Evolutionary conservation across 2,888 invertebrate species (phyloP).

Genomic region (Drosophila trichaetosa): DNA sequence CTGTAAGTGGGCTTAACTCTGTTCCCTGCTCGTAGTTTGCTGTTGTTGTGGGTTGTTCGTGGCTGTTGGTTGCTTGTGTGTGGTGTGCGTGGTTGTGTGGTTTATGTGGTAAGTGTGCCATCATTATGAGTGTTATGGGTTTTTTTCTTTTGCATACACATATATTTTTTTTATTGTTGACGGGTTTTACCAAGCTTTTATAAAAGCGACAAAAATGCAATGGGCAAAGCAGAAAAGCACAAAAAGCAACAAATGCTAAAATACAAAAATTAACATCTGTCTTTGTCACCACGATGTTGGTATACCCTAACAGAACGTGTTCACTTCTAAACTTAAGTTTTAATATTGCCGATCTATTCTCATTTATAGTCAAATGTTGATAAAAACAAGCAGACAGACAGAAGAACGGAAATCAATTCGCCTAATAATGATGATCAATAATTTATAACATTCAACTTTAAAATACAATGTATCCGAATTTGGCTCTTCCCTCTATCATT

Average conservation of each 20-base stretch:
- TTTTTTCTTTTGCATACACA: constrained; percentile 33
- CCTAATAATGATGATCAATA: not conserved
- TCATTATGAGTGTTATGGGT: constrained; percentile 68
- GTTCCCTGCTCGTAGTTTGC: constrained; percentile 28
- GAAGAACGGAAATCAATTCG: not conserved
- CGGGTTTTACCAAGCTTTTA: constrained; percentile 44
- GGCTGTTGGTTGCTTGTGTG: constrained; percentile 8
- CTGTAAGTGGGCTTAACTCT: constrained; percentile 5
- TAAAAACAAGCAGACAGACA: not conserved
- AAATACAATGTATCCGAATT: not conserved
- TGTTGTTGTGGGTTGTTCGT: constrained; percentile 36
- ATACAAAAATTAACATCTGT: not conserved
- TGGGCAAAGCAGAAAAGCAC: not conserved
- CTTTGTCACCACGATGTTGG: not conserved
- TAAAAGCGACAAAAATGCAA: constrained; percentile 3
- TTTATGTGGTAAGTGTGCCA: constrained; percentile 80
- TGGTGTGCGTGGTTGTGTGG: constrained; percentile 52
- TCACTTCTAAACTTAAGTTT: not conserved
- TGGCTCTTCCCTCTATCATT: not conserved
- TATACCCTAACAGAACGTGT: not conserved
- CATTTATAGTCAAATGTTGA: not conserved
- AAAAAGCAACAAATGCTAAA: constrained; percentile 4
- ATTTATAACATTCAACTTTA: not conserved
- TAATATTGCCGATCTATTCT: not conserved
- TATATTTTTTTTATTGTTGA: constrained; percentile 10